Evolutionary conservation across 2,888 invertebrate species (phyloP).

Genomic region (Hesperia comma): DNA sequence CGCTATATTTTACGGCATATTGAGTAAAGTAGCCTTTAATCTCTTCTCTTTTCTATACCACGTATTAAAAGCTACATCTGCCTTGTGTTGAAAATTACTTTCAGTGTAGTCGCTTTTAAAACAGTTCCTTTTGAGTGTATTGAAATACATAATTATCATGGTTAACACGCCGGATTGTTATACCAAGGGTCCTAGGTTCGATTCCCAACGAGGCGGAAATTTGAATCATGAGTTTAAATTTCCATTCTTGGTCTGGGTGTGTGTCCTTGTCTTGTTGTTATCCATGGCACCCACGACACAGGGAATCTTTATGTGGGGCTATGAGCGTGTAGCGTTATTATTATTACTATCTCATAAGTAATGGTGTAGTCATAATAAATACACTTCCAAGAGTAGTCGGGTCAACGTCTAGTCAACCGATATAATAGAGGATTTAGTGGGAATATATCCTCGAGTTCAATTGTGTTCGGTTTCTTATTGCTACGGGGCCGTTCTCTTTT

Average conservation of each 20-base stretch:
- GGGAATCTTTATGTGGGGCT: no score
- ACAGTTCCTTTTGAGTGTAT: no score
- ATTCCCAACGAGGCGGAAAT: no score
- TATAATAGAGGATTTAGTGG: conserved; percentile 73
- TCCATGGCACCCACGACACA: no score
- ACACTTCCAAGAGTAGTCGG: background rate
- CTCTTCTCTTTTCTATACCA: conserved; percentile 46
- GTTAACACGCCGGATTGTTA: no score
- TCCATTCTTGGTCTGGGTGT: no score
- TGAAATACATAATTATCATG: no score
- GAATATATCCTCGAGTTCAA: conserved; percentile 60
- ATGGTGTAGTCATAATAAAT: background rate
- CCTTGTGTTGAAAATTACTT: background rate
- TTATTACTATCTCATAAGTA: background rate
- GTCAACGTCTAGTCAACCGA: conserved; percentile 51
- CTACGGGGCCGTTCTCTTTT: conserved; percentile 54
- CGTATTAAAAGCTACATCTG: background rate
- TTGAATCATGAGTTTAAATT: no score
- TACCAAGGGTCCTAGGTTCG: no score
- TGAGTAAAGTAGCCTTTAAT: conserved; percentile 83
- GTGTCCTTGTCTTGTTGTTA: no score
- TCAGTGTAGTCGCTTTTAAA: no score
- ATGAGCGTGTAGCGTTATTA: no score
- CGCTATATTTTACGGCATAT: conserved; percentile 83
- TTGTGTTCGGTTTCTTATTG: conserved; percentile 74